Conservation (phyloP, 2,113 vertebrate genomes). For the Myotis davidii region DNA sequence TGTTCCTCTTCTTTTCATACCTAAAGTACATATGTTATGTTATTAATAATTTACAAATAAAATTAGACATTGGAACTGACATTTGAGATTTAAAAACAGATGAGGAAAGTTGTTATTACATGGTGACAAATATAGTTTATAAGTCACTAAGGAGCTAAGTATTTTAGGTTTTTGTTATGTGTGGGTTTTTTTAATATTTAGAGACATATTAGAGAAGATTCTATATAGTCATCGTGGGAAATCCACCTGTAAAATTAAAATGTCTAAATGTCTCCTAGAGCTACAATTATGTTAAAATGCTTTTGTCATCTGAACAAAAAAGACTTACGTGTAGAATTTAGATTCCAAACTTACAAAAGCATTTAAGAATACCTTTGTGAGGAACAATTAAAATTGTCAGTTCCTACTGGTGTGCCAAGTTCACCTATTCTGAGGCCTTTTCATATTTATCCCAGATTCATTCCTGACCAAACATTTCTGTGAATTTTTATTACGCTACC, state of each 20-base stretch:
- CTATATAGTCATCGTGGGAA: background rate
- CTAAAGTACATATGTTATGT: conserved; percentile 51
- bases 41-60: conserved; percentile 63
- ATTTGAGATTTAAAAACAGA: conserved; percentile 34
- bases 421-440: background rate
- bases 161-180: background rate
- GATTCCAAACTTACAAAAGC: background rate
- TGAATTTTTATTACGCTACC: background rate
- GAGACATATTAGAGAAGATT: background rate
- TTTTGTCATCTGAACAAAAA: background rate
- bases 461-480: background rate
- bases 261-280: background rate
- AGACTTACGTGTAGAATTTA: background rate
- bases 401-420: background rate
- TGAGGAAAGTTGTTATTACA: conserved; percentile 64
- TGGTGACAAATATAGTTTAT: background rate
- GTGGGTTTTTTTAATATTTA: background rate
- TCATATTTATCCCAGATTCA: background rate
- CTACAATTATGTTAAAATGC: background rate
- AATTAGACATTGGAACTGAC: conserved; percentile 67
- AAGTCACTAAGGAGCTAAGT: background rate
- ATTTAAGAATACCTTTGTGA: background rate
- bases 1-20: conserved; percentile 42
- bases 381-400: background rate
- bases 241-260: background rate